A percentile compares a stretch with the other conserved stretches of the same genome.
Evolutionary conservation across 2,113 vertebrate genomes (phyloP).

Genomic region (Mirounga angustirostris): DNA sequence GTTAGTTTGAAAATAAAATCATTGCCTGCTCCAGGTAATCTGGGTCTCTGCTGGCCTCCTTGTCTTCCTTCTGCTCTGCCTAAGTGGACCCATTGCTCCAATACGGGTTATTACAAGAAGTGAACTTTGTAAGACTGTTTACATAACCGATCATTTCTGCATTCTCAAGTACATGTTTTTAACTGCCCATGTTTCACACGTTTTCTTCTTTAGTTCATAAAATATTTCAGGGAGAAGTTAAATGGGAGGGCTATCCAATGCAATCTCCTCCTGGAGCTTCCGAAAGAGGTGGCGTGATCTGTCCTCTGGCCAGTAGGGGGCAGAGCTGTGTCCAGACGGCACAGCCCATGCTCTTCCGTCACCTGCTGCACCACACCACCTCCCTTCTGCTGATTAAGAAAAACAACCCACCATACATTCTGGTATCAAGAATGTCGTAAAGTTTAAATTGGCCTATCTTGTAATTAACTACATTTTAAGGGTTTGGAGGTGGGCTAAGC

Average conservation of each 20-base stretch:
- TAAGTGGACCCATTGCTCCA: neutral
- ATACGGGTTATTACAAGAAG: neutral
- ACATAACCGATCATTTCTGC: neutral
- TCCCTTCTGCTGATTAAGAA: slow-evolving; percentile 63
- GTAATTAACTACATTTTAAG: slow-evolving; percentile 88
- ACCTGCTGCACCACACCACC: neutral
- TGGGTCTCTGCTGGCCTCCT: neutral
- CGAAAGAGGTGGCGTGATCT: neutral
- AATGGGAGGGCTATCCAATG: neutral
- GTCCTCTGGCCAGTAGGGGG: neutral
- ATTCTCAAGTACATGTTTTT: slow-evolving; percentile 43
- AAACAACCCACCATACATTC: slow-evolving; percentile 75
- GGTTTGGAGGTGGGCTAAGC: slow-evolving; percentile 87
- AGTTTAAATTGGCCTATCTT: slow-evolving; percentile 88
- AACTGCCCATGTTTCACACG: neutral
- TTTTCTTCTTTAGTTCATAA: slow-evolving; percentile 43
- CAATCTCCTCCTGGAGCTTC: neutral
- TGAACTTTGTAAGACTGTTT: neutral
- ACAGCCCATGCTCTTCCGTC: neutral
- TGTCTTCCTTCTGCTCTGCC: neutral
- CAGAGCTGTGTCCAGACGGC: neutral
- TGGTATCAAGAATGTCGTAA: slow-evolving; percentile 85
- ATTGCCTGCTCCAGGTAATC: neutral
- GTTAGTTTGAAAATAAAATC: slow-evolving; percentile 7
- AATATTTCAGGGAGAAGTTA: neutral